phyloP scores from a whole-genome alignment of 2,888 invertebrate genomes.

The Hyles lineata region DNA sequence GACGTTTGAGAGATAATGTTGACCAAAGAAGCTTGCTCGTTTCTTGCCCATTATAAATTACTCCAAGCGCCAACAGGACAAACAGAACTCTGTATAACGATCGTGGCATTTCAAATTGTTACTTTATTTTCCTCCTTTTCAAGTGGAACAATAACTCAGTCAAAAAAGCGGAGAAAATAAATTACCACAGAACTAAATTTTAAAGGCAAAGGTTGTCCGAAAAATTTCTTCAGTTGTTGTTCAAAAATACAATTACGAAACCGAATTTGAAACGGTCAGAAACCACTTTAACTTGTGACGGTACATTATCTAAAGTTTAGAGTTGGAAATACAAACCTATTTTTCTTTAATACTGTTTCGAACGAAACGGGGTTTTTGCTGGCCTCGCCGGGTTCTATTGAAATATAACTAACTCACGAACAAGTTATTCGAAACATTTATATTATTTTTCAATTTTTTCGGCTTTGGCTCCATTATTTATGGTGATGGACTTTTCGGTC shows the following conservation, averaged over 20 bases:
- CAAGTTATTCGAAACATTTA: constrained; percentile 1
- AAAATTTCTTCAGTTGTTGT: background rate
- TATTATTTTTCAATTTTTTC: background rate
- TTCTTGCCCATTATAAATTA: no score
- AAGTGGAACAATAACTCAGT: no score
- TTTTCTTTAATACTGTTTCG: background rate
- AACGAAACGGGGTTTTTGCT: background rate
- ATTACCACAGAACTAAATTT: background rate
- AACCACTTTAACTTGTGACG: background rate
- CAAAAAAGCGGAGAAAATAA: background rate
- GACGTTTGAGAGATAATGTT: no score
- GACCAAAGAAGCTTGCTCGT: no score
- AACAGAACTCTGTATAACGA: no score
- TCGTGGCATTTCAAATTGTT: no score
- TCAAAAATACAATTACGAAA: background rate
- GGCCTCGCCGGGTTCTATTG: background rate
- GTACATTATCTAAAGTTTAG: constrained; percentile 6
- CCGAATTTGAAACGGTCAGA: background rate
- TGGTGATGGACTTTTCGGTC: background rate
- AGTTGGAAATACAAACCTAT: background rate
- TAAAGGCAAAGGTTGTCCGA: background rate
- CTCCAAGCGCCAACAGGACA: no score
- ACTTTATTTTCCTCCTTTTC: no score
- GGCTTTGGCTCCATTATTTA: background rate
- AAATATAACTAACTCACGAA: constrained; percentile 6